Conservation (phyloP, 1,140 invertebrate species). For the Schlechtendalia chinensis region DNA sequence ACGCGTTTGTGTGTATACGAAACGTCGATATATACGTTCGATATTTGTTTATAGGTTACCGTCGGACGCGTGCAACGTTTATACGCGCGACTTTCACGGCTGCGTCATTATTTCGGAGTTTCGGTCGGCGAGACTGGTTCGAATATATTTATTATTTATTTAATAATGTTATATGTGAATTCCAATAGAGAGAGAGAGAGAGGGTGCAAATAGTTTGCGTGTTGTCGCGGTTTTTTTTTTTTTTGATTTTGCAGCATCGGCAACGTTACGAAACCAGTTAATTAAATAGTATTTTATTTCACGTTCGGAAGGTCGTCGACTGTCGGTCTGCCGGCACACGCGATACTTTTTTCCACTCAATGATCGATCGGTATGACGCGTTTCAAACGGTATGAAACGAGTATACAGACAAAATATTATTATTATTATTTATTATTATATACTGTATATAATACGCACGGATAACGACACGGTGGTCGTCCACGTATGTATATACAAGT, state of each 20-base stretch:
- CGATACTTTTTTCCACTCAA: neutral
- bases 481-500: neutral
- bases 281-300: slow-evolving; percentile 19
- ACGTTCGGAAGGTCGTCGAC: slow-evolving; percentile 6
- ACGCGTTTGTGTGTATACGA: neutral
- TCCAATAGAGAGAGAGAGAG: neutral
- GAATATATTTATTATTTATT: slow-evolving; percentile 21
- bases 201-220: neutral
- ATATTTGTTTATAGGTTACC: slow-evolving; percentile 23
- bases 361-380: neutral
- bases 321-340: neutral
- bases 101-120: slow-evolving; percentile 22
- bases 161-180: neutral
- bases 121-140: neutral
- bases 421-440: neutral
- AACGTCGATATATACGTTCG: neutral
- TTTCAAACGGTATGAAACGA: neutral
- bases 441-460: neutral
- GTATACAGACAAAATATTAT: no score
- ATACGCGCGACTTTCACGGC: slow-evolving; percentile 5
- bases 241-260: neutral
- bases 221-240: neutral
- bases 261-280: slow-evolving; percentile 26
- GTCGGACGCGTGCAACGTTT: neutral
- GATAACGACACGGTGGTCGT: neutral